Evolutionary conservation across 2,888 invertebrate species (phyloP), one percentile per base, ranked within the genome.

Genomic region (Euzophera pinguis): DNA sequence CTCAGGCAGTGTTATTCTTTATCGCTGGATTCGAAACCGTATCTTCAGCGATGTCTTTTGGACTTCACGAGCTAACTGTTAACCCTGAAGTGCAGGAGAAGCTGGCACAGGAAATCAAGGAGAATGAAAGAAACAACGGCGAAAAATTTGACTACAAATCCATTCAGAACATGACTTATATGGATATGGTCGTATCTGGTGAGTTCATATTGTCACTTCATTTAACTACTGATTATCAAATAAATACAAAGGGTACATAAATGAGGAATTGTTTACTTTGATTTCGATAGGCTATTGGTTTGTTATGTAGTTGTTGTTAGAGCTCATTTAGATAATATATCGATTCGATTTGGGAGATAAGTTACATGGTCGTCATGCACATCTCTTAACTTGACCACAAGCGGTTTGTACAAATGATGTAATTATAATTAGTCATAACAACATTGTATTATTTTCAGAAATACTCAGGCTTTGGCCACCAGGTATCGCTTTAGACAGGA

Each of bases 181-280:
- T 93, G 80, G 93, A 93, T 53, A 92, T 92, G 92, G 91, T 93
- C 0, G 69, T 93, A 0, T 91, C 92, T 63, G 91, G 91, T 91
- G 63, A 62, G 22, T 22, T 22, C 22, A 22, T n/a, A n/a, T n/a
- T n/a, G n/a, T n/a, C n/a, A n/a, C n/a, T n/a, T n/a, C n/a, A n/a
- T n/a, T n/a, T n/a, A n/a, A n/a, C 22, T 22, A 22, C 22, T 22
- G 22, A 22, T 22, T 22, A n/a, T n/a, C n/a, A n/a, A n/a, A n/a
- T n/a, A n/a, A n/a, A n/a, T n/a, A n/a, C n/a, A n/a, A n/a, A n/a
- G n/a, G n/a, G n/a, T n/a, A n/a, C n/a, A n/a, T n/a, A n/a, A n/a
- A n/a, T n/a, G n/a, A n/a, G n/a, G n/a, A n/a, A n/a, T n/a, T n/a
- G n/a, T n/a, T n/a, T n/a, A n/a, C n/a, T n/a, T n/a, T n/a, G n/a